Conservation (phyloP, 1,140 invertebrate genomes). For the Papilio aristodemus region DNA sequence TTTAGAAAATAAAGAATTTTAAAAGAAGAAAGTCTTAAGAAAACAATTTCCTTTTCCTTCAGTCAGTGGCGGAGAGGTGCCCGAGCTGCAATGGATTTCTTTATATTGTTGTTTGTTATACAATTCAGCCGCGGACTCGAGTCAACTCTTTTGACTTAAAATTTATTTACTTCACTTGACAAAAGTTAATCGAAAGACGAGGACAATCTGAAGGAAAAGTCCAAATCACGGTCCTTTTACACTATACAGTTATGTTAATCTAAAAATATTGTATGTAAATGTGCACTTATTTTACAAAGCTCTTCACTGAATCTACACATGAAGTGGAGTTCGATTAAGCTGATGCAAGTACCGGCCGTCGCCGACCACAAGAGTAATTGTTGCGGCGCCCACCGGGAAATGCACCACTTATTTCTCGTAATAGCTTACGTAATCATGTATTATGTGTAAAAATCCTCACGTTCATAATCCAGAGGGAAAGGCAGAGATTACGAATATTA, state of each 20-base stretch:
- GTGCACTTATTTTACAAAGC: no score
- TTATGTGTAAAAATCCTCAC: not conserved
- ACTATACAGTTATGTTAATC: no score
- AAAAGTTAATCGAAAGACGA: slow-evolving; percentile 1
- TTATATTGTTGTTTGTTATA: slow-evolving; percentile 18
- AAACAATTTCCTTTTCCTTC: slow-evolving; percentile 21
- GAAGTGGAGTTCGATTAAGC: not conserved
- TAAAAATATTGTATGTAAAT: no score
- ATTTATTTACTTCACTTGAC: slow-evolving; percentile 17
- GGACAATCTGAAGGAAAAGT: not conserved
- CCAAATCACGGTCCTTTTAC: not conserved
- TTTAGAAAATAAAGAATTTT: not conserved
- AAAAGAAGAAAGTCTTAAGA: not conserved
- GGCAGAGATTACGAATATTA: no score
- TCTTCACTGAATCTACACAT: not conserved
- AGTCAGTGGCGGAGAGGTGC: not conserved
- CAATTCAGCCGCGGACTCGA: slow-evolving; percentile 11
- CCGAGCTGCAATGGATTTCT: slow-evolving; percentile 11
- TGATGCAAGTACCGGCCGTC: not conserved
- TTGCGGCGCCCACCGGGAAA: not conserved
- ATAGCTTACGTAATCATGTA: not conserved
- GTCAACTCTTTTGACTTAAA: not conserved
- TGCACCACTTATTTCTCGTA: not conserved
- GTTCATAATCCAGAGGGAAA: not conserved
- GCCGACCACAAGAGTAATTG: not conserved